phyloP scores from a whole-genome alignment of 2,113 vertebrate species.

The Uria lomvia region DNA sequence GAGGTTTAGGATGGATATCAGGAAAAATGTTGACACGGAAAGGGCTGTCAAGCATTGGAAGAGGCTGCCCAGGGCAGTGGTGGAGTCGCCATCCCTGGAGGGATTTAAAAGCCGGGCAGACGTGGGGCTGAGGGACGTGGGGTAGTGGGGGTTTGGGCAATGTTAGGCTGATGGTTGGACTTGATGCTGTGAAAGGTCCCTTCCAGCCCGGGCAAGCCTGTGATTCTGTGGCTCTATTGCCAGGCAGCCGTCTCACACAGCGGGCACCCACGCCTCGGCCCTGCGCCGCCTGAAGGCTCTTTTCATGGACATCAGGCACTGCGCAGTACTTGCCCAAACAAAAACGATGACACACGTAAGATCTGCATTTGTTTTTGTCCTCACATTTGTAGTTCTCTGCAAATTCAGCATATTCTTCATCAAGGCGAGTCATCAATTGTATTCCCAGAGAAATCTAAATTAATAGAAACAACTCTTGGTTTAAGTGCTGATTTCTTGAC shows the following conservation, averaged over 20 bases:
- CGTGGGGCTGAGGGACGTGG: no score
- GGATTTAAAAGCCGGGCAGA: no score
- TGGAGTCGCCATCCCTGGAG: no score
- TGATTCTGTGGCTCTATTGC: no score
- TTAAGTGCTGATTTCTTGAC: constrained; percentile 42
- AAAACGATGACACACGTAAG: neutral
- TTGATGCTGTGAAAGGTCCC: no score
- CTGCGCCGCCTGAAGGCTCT: neutral
- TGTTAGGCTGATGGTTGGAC: no score
- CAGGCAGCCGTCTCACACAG: fast-evolving
- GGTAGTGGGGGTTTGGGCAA: no score
- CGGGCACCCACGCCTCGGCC: neutral
- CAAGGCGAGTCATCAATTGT: neutral
- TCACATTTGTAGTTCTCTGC: neutral
- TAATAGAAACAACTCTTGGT: constrained; percentile 10
- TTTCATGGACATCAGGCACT: neutral
- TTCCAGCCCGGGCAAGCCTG: no score
- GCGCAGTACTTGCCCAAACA: neutral
- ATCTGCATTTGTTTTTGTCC: constrained; percentile 14
- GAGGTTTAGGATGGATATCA: no score
- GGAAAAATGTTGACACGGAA: no score
- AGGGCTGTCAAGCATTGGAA: no score
- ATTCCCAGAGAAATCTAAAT: neutral
- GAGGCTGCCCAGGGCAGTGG: no score
- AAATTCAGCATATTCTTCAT: constrained; percentile 29